phyloP scores from a whole-genome alignment of 1,140 invertebrate genomes.

The Pseudomyrmex sp. region DNA sequence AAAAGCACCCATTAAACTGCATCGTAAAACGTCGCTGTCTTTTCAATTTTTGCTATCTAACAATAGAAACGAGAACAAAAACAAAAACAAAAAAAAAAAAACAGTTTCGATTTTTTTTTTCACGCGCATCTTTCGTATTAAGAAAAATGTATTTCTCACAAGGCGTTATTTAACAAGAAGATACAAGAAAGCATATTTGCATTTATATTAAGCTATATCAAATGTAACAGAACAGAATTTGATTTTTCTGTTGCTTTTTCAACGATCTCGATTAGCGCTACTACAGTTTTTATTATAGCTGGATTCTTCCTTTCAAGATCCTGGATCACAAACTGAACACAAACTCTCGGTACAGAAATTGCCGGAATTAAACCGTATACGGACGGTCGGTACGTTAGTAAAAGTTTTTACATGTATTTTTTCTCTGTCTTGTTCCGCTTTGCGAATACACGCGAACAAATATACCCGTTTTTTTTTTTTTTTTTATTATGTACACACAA shows the following conservation, averaged over 20 bases:
- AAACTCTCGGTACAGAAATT: not conserved
- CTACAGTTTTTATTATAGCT: not conserved
- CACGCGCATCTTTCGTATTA: not conserved
- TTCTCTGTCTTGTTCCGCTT: no score
- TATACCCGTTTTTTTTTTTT: no score
- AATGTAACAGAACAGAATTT: not conserved
- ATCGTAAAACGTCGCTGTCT: conserved; percentile 18
- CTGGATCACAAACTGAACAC: not conserved
- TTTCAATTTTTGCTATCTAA: conserved; percentile 22
- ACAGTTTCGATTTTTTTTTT: not conserved
- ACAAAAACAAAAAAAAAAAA: no score
- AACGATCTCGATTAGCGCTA: not conserved
- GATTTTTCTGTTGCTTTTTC: no score
- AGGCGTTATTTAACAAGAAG: not conserved
- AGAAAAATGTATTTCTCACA: not conserved
- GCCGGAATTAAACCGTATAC: not conserved
- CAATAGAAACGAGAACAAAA: not conserved
- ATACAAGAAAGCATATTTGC: not conserved
- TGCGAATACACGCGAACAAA: no score
- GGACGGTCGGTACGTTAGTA: no score
- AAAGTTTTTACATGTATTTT: no score
- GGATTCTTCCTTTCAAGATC: conserved; percentile 1
- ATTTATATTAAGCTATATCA: not conserved
- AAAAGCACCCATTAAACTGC: conserved; percentile 34
- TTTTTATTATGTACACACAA: not conserved